phyloP scores from a whole-genome alignment of 2,113 vertebrate species.

The Prochilodus magdalenae region DNA sequence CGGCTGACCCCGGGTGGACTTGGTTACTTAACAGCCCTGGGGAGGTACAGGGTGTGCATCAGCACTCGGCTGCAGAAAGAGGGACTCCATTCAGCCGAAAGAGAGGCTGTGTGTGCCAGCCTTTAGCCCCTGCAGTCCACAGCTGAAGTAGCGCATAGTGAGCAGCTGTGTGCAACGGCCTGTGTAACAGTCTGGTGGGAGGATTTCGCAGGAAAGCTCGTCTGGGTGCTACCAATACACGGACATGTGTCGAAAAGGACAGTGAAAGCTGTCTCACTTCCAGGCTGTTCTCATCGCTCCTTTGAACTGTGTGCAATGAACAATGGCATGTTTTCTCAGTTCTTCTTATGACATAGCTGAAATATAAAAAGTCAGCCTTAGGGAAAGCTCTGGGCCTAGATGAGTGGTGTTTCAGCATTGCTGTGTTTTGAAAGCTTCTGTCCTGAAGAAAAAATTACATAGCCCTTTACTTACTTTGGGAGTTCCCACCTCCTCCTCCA shows the following conservation, averaged over 20 bases:
- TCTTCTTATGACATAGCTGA: conserved; percentile 2
- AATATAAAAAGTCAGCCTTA: background rate
- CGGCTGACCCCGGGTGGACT: conserved; percentile 34
- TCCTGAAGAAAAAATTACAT: background rate
- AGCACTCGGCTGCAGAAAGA: background rate
- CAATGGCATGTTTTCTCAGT: background rate
- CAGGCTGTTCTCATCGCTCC: background rate
- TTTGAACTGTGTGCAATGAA: background rate
- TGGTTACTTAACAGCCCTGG: conserved; percentile 30
- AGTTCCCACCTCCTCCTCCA: conserved; percentile 92
- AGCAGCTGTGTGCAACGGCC: conserved; percentile 1
- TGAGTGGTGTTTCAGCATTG: background rate
- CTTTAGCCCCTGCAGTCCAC: background rate
- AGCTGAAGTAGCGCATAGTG: background rate
- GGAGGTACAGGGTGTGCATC: conserved; percentile 6
- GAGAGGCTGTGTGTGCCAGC: background rate
- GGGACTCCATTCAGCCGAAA: conserved; percentile 1
- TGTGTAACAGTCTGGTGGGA: background rate
- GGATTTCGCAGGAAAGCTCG: background rate
- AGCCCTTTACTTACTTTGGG: conserved; percentile 85
- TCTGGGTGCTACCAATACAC: background rate
- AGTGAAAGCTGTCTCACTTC: background rate
- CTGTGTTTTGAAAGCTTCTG: conserved; percentile 16
- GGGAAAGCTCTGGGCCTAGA: background rate
- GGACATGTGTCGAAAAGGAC: background rate